Evolutionary conservation across 2,888 invertebrate species (phyloP).

Genomic region (Lasioglossum vierecki): DNA sequence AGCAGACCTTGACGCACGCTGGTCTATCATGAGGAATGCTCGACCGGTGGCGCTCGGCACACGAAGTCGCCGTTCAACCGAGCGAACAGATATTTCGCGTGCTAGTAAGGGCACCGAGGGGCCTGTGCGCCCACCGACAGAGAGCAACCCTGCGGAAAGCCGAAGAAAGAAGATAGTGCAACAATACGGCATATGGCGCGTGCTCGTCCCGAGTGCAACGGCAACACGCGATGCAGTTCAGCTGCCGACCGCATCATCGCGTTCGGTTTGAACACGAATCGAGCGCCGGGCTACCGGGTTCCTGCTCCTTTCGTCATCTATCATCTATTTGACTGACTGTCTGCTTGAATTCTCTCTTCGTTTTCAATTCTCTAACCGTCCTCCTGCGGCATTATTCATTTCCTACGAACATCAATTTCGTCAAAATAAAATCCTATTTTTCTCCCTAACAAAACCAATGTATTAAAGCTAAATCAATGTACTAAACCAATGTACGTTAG

Average conservation of each 20-base stretch:
- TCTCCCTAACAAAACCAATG: too few relatives aligned
- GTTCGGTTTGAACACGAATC: slow-evolving; percentile 57
- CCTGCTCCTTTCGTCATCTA: slow-evolving; percentile 9
- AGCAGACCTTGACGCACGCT: background rate
- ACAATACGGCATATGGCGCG: slow-evolving; percentile 75
- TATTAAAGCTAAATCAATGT: too few relatives aligned
- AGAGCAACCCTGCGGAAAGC: slow-evolving; percentile 21
- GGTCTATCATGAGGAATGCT: background rate
- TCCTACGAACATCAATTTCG: background rate
- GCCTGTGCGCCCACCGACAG: slow-evolving; percentile 6
- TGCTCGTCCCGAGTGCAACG: slow-evolving; percentile 65
- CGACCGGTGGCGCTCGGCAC: slow-evolving; percentile 60
- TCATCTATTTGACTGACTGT: background rate
- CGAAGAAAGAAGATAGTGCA: slow-evolving; percentile 47
- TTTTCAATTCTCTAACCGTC: background rate
- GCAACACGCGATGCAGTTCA: slow-evolving; percentile 72
- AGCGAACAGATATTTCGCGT: slow-evolving; percentile 64
- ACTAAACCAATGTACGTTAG: too few relatives aligned
- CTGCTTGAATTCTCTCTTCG: background rate
- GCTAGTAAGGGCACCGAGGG: slow-evolving; percentile 53
- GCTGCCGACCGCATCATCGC: slow-evolving; percentile 70
- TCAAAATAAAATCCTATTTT: background rate
- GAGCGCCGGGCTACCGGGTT: slow-evolving; percentile 41
- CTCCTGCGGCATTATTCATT: background rate
- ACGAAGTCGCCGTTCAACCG: slow-evolving; percentile 60